A percentile compares a stretch with the other conserved stretches of the same genome.
Conservation (phyloP, 2,797 vertebrate genomes). For the Gymnothorax reevesii region DNA sequence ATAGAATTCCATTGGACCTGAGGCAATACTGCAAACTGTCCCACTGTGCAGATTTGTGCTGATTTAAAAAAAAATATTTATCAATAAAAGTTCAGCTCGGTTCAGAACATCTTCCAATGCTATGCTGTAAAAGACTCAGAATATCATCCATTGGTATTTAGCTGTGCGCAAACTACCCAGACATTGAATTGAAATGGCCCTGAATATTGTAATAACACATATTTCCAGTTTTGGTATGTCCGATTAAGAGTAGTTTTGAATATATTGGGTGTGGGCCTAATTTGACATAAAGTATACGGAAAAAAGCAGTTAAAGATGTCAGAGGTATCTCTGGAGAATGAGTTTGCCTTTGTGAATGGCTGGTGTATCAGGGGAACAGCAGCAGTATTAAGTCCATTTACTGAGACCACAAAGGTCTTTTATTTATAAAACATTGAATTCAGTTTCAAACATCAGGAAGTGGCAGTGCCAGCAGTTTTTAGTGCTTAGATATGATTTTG, state of each 20-base stretch:
- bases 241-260: not conserved
- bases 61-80: not conserved
- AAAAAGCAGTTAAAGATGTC: not conserved
- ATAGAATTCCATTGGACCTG: not conserved
- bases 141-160: not conserved
- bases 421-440: not conserved
- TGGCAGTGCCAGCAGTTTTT: not conserved
- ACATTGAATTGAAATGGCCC: not conserved
- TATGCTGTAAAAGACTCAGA: not conserved
- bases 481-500: not conserved
- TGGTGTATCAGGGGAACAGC: not conserved
- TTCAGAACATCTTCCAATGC: not conserved
- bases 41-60: too few relatives aligned
- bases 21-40: not conserved
- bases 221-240: not conserved
- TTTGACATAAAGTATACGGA: not conserved
- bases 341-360: not conserved
- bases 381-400: too few relatives aligned
- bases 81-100: not conserved
- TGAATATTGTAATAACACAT: not conserved
- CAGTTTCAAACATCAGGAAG: not conserved
- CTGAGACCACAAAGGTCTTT: not conserved
- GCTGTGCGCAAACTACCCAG: not conserved
- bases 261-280: not conserved
- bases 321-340: not conserved